Base-by-base conservation (phyloP, 2,113 vertebrate species). In the Leiothrix lutea region DNA sequence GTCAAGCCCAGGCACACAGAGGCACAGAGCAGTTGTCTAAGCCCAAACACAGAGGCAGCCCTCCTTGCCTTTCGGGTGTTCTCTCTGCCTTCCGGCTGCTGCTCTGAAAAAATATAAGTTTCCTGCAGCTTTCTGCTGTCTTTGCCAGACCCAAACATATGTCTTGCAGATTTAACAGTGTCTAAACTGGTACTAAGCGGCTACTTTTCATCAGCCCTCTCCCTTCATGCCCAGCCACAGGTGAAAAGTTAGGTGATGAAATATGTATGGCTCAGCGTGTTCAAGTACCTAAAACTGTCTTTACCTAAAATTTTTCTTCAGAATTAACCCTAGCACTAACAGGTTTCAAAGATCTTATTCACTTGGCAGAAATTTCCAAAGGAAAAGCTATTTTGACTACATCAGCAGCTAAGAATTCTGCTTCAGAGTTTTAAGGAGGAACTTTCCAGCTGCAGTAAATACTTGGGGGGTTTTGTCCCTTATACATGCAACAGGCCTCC, bases 321-420 rank as follows among this genome's bases (percentile, higher is more conserved):
- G 60, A 90, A 64, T 80, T 88, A 83, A 73, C 71, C n/a, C 42
- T 56, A 58, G 38, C 48, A 91, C 14, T 62, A 95, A 47, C 0
- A 7, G 57, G 26, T 71, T 91, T 86, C 48, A 80, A 79, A 85
- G 70, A 51, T 31, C 29, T 83, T 70, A 90, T 36, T 94, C 54
- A 13, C 60, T 50, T 83, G 81, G 84, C 78, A 95, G n/a, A 92
- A 88, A 75, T 70, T 81, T 87, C 33, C 1, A 1, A 75, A 85
- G 57, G 70, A 87, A 92, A 82, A 94, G 42, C 31, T 57, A 61
- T 82, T 87, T 90, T 53, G 73, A 90, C 70, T 91, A 87, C 84
- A 85, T 94, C 78, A 91, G 70, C 84, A 94, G 84, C 50, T 85
- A 92, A 94, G 84, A 95, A 96, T 94, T 74, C 78, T 82, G 38